Conservation (phyloP, 2,888 invertebrate genomes). For the Emmelina monodactyla region DNA sequence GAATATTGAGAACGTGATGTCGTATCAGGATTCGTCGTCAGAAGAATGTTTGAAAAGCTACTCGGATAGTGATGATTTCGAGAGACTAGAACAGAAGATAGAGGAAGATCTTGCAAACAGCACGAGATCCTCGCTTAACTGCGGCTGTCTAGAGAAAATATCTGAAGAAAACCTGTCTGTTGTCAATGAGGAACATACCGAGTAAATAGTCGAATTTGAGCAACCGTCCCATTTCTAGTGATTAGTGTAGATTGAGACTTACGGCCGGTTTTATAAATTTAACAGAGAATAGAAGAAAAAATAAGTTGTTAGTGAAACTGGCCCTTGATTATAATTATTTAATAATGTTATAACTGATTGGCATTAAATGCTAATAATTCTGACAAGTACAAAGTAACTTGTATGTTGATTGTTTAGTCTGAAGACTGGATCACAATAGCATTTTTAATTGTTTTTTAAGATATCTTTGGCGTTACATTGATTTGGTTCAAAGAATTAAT, state of each 20-base stretch:
- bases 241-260: slow-evolving; percentile 20
- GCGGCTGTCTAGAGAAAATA: slow-evolving; percentile 43
- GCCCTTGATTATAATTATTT: too few species aligned
- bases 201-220: too few species aligned
- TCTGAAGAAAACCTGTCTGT: slow-evolving; percentile 49
- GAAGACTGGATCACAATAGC: too few species aligned
- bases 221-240: too few species aligned
- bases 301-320: too few species aligned
- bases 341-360: too few species aligned
- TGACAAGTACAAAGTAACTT: too few species aligned
- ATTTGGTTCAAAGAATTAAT: too few species aligned
- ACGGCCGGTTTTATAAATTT: background rate
- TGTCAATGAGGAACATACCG: slow-evolving; percentile 37
- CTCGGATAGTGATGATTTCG: slow-evolving; percentile 43
- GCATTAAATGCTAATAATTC: too few species aligned
- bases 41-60: slow-evolving; percentile 47
- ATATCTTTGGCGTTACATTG: too few species aligned
- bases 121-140: slow-evolving; percentile 24
- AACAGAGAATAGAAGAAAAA: background rate
- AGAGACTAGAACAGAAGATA: slow-evolving; percentile 40
- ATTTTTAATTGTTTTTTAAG: too few species aligned
- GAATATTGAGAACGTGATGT: slow-evolving; percentile 47
- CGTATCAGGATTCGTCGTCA: slow-evolving; percentile 54
- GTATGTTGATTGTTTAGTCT: too few species aligned
- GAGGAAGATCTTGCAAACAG: slow-evolving; percentile 36